These are phyloP conservation scores for Diglossa brunneiventris DNA, from an alignment of 2,113 vertebrate genomes.

Conservation along the genomic window DNA sequence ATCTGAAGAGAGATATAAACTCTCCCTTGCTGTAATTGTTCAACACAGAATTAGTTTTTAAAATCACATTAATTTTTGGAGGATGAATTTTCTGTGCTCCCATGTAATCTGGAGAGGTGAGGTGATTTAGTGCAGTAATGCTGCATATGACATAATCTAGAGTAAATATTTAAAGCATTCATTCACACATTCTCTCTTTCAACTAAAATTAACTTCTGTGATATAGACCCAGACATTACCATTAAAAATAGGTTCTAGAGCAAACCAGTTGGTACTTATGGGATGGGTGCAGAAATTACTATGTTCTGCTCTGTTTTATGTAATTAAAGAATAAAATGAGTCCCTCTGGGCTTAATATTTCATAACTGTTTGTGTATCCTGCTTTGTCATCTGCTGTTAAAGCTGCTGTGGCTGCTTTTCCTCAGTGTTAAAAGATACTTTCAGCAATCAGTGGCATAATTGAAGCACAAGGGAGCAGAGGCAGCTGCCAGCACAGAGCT, in stretches of 20 bases:
- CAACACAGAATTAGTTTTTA: neutral
- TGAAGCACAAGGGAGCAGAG: neutral
- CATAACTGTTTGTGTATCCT: neutral
- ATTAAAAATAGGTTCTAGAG: neutral
- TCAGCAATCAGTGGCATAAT: neutral
- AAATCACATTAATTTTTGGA: neutral
- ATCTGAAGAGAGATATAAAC: neutral
- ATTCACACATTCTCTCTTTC: neutral
- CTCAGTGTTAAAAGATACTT: neutral
- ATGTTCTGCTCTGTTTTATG: neutral
- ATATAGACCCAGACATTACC: neutral
- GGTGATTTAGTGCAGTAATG: neutral
- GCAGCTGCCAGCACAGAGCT: neutral
- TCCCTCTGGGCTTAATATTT: neutral
- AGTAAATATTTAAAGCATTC: neutral
- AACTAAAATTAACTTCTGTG: neutral
- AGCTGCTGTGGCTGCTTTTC: neutral
- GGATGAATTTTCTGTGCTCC: neutral
- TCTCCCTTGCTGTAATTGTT: neutral
- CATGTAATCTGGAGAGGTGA: neutral
- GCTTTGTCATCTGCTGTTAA: neutral
- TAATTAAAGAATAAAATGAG: neutral
- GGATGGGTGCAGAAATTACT: neutral
- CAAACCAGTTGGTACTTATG: neutral
- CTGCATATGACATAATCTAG: neutral